phyloP scores from a whole-genome alignment of 1,140 invertebrate species.

The Cotesia glomerata region DNA sequence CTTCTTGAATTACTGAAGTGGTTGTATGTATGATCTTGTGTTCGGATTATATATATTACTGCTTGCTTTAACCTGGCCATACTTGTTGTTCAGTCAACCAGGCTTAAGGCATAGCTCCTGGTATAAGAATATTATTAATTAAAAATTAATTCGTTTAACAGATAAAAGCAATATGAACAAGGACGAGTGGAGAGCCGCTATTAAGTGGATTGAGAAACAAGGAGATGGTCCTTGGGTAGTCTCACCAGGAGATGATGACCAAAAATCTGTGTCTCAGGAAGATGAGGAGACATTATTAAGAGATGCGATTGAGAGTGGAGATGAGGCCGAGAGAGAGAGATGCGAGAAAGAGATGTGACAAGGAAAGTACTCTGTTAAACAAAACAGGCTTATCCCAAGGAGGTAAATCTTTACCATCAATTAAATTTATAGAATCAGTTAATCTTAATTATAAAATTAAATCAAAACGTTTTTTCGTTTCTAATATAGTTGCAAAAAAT shows the following conservation, averaged over 20 bases:
- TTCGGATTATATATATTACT: constrained; percentile 5
- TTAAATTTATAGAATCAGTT: no score
- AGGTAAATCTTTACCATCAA: no score
- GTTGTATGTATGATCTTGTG: constrained; percentile 18
- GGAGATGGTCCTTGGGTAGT: constrained; percentile 10
- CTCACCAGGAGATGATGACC: constrained; percentile 1
- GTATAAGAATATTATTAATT: constrained; percentile 1
- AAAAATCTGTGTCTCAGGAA: neutral
- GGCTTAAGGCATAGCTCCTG: constrained; percentile 3
- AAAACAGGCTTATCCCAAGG: no score
- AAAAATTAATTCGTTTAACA: neutral
- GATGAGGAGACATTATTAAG: neutral
- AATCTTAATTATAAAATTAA: no score
- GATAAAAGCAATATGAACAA: constrained; percentile 7
- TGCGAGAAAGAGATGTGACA: neutral
- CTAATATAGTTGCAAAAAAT: neutral
- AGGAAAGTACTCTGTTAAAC: no score
- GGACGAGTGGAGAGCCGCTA: neutral
- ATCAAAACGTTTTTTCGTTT: no score
- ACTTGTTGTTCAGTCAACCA: constrained; percentile 19
- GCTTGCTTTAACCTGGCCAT: constrained; percentile 14
- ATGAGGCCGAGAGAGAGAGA: neutral
- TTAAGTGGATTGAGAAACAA: neutral
- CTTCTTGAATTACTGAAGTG: neutral
- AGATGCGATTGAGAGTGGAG: neutral